A percentile compares a stretch with the other conserved stretches of the same genome.
Conservation (phyloP, 1,140 invertebrate genomes). For the Manduca sexta region DNA sequence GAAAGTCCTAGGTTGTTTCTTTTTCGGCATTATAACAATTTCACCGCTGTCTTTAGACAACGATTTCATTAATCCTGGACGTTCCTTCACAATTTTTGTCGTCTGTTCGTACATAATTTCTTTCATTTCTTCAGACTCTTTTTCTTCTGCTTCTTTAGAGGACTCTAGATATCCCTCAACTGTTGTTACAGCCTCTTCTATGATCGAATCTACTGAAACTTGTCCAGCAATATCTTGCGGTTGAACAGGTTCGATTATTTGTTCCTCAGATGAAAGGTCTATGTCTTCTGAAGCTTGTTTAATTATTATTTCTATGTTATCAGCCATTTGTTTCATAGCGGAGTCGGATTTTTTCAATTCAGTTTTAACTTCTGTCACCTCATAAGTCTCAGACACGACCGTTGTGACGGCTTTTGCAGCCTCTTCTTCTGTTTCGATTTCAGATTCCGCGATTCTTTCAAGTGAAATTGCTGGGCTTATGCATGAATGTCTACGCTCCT, state of each 20-base stretch:
- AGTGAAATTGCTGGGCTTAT: conserved; percentile 64
- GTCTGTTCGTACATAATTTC: conserved; percentile 38
- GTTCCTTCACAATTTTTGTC: conserved; percentile 42
- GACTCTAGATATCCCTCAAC: conserved; percentile 55
- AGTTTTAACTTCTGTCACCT: conserved; percentile 19
- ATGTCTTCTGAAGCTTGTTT: conserved; percentile 67
- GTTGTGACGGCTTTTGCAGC: conserved; percentile 15
- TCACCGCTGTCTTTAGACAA: conserved; percentile 64
- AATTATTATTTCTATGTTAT: conserved; percentile 70
- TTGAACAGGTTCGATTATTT: conserved; percentile 24
- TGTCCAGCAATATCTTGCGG: conserved; percentile 40
- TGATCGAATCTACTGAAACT: conserved; percentile 62
- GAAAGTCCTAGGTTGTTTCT: conserved; percentile 63
- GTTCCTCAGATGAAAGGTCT: conserved; percentile 56
- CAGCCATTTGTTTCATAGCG: conserved; percentile 68
- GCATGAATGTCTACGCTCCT: conserved; percentile 63
- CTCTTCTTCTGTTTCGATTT: conserved; percentile 59
- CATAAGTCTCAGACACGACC: conserved; percentile 11
- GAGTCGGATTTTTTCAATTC: conserved; percentile 65
- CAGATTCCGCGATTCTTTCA: conserved; percentile 65
- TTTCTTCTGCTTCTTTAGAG: conserved; percentile 28
- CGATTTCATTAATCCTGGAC: conserved; percentile 56
- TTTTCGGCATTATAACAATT: conserved; percentile 61
- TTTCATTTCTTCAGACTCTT: conserved; percentile 30
- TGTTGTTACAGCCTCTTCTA: conserved; percentile 60